phyloP scores from a whole-genome alignment of 2,797 vertebrate species.

The Acanthopagrus latus region DNA sequence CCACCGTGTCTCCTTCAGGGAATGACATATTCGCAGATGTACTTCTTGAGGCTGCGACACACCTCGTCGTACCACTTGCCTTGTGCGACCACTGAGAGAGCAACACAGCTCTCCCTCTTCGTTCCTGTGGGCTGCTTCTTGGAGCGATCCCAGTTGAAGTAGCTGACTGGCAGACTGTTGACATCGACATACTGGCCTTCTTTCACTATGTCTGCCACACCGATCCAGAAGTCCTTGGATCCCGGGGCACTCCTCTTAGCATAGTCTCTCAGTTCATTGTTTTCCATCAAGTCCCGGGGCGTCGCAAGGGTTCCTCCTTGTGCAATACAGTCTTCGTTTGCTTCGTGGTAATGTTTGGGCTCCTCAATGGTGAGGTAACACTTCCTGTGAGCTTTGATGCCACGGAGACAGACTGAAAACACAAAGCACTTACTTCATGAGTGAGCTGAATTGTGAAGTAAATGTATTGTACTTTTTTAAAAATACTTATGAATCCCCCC shows the following conservation, averaged over 20 bases:
- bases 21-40: conserved; percentile 96
- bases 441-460: neutral
- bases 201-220: conserved; percentile 92
- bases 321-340: conserved; percentile 96
- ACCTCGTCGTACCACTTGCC: conserved; percentile 95
- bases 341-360: conserved; percentile 93
- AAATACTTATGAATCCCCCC: neutral
- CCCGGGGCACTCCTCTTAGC: conserved; percentile 88
- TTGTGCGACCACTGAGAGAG: conserved; percentile 89
- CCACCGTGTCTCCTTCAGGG: conserved; percentile 78
- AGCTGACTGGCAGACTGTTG: conserved; percentile 90
- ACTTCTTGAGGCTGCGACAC: conserved; percentile 93
- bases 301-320: conserved; percentile 94
- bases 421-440: conserved; percentile 54
- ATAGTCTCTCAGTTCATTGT: conserved; percentile 90
- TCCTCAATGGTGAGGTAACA: conserved; percentile 93
- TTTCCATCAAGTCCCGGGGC: conserved; percentile 90
- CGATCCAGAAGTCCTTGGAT: conserved; percentile 93
- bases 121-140: conserved; percentile 93
- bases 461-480: neutral
- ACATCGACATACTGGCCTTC: conserved; percentile 97
- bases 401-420: conserved; percentile 94
- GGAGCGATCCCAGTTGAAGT: conserved; percentile 93
- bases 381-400: conserved; percentile 93
- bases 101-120: conserved; percentile 93